phyloP scores from a whole-genome alignment of 2,888 invertebrate genomes.

The Synergus japonicus region DNA sequence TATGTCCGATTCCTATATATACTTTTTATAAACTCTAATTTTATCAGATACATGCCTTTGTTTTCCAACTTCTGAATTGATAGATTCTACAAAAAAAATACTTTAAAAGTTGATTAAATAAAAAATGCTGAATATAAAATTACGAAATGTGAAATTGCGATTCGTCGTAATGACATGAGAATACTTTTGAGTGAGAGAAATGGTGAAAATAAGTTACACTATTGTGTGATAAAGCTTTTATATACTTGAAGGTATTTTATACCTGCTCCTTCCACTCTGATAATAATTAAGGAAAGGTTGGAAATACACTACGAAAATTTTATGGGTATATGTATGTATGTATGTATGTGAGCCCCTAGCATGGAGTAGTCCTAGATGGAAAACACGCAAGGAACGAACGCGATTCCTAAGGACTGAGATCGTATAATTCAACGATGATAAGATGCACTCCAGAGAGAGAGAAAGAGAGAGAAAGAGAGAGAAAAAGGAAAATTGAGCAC shows the following conservation, averaged over 20 bases:
- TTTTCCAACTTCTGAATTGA: no score
- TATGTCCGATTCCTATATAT: no score
- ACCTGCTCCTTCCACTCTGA: background rate
- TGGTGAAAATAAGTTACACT: background rate
- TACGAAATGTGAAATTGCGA: background rate
- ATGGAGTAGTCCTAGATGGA: background rate
- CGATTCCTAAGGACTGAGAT: slow-evolving; percentile 7
- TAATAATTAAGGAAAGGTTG: background rate
- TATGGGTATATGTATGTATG: background rate
- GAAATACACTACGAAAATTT: background rate
- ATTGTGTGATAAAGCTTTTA: background rate
- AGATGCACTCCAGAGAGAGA: background rate
- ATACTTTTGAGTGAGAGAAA: background rate
- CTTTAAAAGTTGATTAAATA: no score
- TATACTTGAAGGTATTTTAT: background rate
- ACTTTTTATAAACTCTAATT: no score
- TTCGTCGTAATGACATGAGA: background rate
- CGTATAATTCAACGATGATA: slow-evolving; percentile 28
- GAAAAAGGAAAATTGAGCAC: background rate
- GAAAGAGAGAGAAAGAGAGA: background rate
- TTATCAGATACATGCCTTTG: no score
- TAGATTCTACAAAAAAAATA: no score
- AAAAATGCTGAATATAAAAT: no score
- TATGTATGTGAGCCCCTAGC: background rate
- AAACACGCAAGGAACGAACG: slow-evolving; percentile 13